Base-by-base conservation (phyloP, 1,140 invertebrate genomes). In the Teleopsis dalmanni region DNA sequence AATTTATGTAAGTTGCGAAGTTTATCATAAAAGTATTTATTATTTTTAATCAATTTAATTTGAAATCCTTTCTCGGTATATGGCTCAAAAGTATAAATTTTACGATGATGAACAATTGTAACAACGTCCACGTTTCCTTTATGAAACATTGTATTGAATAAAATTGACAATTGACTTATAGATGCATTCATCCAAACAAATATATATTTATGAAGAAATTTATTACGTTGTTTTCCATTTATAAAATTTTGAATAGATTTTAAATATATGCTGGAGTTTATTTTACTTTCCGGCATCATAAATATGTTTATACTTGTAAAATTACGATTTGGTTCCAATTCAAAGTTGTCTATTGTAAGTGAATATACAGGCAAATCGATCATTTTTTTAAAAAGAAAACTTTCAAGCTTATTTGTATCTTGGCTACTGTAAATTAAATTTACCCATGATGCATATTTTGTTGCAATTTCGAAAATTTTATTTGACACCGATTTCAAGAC, bases 161-260 rank as follows among this genome's bases (percentile, higher is more conserved):
- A 48, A 13, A 36, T 10, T 1, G 31, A 31, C 2, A 68, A 14
- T n/a, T 57, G 50, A 11, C 37, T 10, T 13, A 42, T 10, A 3
- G 6, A 31, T 6, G 61, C 59, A 4, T 25, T 41, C 2, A 56
- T 53, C 64, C 64, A 67, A 3, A 67, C 22, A 8, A 67, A 67
- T 9, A 67, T 26, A 47, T 67, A 67, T 40, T 62, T 62, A 22
- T 67, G 64, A 2, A 57, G 26, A 8, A 59, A 57, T 2, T 61
- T 63, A 0, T 52, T 48, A 0, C 25, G 33, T 46, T 67, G 64
- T 6, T 37, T 50, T 4, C 57, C 43, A 58, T 67, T 67, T 4
- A 67, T 16, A 55, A 66, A 59, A 14, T 51, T 21, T 34, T 53
- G 14, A 10, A 67, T 62, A 1, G 58, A 53, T 19, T 51, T 47